These are phyloP conservation scores for Willowsia nigromaculata DNA, from an alignment of 2,888 invertebrate genomes.

Conservation along the genomic window DNA sequence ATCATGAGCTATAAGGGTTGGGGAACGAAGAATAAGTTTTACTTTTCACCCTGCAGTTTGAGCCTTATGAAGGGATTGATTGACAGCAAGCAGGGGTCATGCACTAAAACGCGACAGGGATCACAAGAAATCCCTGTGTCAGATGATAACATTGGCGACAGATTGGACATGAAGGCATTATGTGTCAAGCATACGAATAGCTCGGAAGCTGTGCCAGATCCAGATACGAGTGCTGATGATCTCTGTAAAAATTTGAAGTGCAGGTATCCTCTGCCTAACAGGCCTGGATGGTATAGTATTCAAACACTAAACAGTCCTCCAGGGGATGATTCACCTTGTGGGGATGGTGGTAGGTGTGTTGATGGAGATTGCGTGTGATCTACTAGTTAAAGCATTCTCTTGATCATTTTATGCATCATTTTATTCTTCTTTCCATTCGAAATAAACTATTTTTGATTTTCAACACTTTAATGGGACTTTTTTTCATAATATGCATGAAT, in stretches of 20 bases:
- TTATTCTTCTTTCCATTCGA: no score
- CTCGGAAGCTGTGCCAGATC: slow-evolving; percentile 52
- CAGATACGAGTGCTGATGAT: slow-evolving; percentile 27
- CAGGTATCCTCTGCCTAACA: slow-evolving; percentile 47
- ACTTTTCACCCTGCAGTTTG: slow-evolving; percentile 75
- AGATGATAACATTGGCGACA: slow-evolving; percentile 59
- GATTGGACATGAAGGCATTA: slow-evolving; percentile 47
- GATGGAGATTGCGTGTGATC: slow-evolving; percentile 67
- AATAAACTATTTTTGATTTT: no score
- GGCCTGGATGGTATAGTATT: slow-evolving; percentile 50
- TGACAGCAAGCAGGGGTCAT: slow-evolving; percentile 47
- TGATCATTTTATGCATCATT: no score
- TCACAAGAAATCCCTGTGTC: slow-evolving; percentile 28
- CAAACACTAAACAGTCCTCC: slow-evolving; percentile 63
- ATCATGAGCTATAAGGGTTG: slow-evolving; percentile 76
- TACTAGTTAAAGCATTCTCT: background rate
- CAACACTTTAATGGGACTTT: no score
- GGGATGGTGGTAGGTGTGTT: slow-evolving; percentile 55
- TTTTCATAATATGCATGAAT: no score
- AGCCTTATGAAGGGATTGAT: slow-evolving; percentile 70
- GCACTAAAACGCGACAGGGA: slow-evolving; percentile 52
- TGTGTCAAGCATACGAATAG: slow-evolving; percentile 61
- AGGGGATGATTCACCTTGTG: slow-evolving; percentile 69
- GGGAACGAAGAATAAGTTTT: slow-evolving; percentile 73
- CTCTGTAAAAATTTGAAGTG: slow-evolving; percentile 71